Evolutionary conservation across 2,113 vertebrate species (phyloP), one percentile per base, ranked within the genome.

Genomic region (Struthio camelus): DNA sequence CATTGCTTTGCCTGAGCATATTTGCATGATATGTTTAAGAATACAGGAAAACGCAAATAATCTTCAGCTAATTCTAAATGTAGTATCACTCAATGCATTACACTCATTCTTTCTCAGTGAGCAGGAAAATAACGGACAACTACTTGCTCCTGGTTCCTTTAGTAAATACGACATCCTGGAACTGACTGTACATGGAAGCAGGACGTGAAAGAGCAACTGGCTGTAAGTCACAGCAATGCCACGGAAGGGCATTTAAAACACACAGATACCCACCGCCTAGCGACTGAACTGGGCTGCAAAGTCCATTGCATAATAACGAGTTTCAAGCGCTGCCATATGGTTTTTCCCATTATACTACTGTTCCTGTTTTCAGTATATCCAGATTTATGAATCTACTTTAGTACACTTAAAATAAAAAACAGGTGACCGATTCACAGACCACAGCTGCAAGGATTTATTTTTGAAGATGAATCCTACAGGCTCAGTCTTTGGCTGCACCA

Each of bases 1-100:
- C 28, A 5, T 32, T 0, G 2, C 78, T 36, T 25, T 54, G 56
- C 81, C 62, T 11, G 71, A 44, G 64, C n/a, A 72, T 17, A 25
- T 3, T 5, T 0, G 1, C 0, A 9, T 3, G 77, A 32, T 23
- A 59, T 36, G 27, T n/a, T 53, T 10, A 38, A 76, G 61, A 85
- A 34, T 0, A 12, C 14, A 40, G 77, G 85, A 10, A 27, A 66
- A 27, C 4, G 56, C 34, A 78, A 61, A 70, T 5, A 34, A 36
- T n/a, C 22, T 66, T 23, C 34, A 14, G 40, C 25, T 20, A 8
- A 28, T 32, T 10, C 38, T 66, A 80, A 64, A 4, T 0, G 4
- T 48, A 44, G 58, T 30, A 23, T 30, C 20, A 30, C n/a, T 5
- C 30, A 6, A 5, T n/a, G 4, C 38, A 1, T 0, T 30, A 24